These are phyloP conservation scores for Scophthalmus maximus DNA, from an alignment of 2,113 vertebrate species.

Conservation along the genomic window DNA sequence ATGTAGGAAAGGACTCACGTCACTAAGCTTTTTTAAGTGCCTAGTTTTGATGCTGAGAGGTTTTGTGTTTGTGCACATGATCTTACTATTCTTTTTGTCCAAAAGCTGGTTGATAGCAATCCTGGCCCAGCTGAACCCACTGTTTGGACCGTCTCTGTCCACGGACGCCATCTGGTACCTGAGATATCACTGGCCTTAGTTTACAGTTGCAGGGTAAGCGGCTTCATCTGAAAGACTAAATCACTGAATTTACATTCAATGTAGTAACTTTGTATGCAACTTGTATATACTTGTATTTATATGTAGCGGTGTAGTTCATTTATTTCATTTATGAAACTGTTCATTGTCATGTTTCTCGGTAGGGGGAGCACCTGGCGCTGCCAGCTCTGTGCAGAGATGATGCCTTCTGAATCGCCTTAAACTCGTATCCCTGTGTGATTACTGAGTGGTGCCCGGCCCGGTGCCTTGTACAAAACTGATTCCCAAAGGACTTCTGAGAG, in stretches of 20 bases:
- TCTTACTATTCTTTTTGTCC: constrained; percentile 16
- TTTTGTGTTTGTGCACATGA: background rate
- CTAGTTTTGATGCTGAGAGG: background rate
- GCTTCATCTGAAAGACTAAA: too few species aligned
- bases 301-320: background rate
- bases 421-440: constrained; percentile 31
- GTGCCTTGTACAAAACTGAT: constrained; percentile 63
- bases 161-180: constrained; percentile 93
- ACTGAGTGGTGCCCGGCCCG: constrained; percentile 18
- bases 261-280: background rate
- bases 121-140: constrained; percentile 95
- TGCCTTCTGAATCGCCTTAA: constrained; percentile 50
- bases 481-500: constrained; percentile 48
- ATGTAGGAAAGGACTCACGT: background rate
- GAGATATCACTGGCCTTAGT: constrained; percentile 87
- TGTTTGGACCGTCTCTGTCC: constrained; percentile 91
- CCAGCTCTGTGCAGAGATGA: constrained; percentile 35
- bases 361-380: constrained; percentile 20
- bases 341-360: constrained; percentile 13
- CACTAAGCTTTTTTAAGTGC: background rate
- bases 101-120: constrained; percentile 97
- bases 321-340: background rate
- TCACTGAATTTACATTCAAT: background rate
- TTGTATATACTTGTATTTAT: too few species aligned
- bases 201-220: constrained; percentile 38